A percentile compares a stretch with the other conserved stretches of the same genome.
Conservation (phyloP, 1,140 invertebrate species). For the Bombus pyrosoma region DNA sequence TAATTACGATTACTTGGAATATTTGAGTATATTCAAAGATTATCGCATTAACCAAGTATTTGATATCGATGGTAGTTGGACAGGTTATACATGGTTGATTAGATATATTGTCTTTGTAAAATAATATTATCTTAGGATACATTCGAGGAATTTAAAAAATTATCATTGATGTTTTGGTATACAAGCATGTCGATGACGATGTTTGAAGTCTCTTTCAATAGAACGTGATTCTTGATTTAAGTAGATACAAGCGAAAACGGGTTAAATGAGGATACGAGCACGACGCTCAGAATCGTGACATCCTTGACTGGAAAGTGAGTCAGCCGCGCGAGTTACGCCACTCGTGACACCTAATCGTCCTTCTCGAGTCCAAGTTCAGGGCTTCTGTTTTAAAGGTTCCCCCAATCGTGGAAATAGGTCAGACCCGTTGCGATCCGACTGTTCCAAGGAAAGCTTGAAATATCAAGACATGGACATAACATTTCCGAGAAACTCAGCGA, state of each 20-base stretch:
- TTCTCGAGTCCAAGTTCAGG: constrained; percentile 62
- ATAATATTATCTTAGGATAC: background rate
- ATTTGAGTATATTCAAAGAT: background rate
- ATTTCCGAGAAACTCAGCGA: background rate
- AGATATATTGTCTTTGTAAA: no score
- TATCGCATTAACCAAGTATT: no score
- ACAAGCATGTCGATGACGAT: background rate
- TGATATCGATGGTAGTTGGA: no score
- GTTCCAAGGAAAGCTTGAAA: background rate
- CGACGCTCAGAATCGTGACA: constrained; percentile 42
- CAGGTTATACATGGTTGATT: background rate
- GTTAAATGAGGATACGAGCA: constrained; percentile 9
- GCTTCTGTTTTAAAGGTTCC: constrained; percentile 17
- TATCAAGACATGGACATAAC: background rate
- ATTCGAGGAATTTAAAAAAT: background rate
- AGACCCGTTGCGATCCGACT: no score
- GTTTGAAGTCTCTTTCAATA: background rate
- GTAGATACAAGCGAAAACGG: background rate
- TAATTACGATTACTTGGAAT: background rate
- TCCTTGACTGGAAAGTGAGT: constrained; percentile 62
- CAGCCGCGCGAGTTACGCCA: constrained; percentile 46
- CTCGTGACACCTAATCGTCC: constrained; percentile 47
- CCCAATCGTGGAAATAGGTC: background rate
- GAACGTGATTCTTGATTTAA: constrained; percentile 7
- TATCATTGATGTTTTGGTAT: background rate